These are phyloP conservation scores for Epicampocera succincta DNA, from an alignment of 2,888 invertebrate species.

Conservation along the genomic window DNA sequence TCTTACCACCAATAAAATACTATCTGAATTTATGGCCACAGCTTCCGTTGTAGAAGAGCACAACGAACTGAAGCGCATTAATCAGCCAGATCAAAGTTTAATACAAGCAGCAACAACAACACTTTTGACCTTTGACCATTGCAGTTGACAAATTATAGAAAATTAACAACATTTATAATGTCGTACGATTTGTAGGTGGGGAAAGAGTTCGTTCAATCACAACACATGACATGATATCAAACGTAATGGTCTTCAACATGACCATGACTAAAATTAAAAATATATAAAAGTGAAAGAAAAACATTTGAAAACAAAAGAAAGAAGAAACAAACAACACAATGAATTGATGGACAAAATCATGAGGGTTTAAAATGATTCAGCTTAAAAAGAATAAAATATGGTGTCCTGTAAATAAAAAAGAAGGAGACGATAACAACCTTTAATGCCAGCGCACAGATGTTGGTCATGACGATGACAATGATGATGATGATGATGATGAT, in stretches of 20 bases:
- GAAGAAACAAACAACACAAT: too few relatives aligned
- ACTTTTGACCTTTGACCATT: constrained; percentile 55
- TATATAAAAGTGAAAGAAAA: constrained; percentile 4
- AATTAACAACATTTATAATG: constrained; percentile 63
- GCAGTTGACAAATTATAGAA: constrained; percentile 63
- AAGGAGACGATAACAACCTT: constrained; percentile 14
- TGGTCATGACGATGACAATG: constrained; percentile 15
- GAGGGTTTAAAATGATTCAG: constrained; percentile 53
- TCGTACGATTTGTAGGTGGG: constrained; percentile 16
- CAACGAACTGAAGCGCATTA: constrained; percentile 15
- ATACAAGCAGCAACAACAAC: constrained; percentile 7
- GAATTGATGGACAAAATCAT: constrained; percentile 58
- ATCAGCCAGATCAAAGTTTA: constrained; percentile 39
- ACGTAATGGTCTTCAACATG: constrained; percentile 49
- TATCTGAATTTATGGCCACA: constrained; percentile 18
- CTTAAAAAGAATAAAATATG: constrained; percentile 50
- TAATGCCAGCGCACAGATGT: constrained; percentile 22
- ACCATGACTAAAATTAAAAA: constrained; percentile 52
- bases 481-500: too few relatives aligned
- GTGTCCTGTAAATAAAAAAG: constrained; percentile 48
- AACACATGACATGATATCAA: constrained; percentile 3
- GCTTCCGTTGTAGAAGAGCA: background rate
- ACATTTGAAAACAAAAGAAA: constrained; percentile 13
- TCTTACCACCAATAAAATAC: background rate
- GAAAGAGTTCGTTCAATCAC: background rate